These are phyloP conservation scores for Caiman crocodilus DNA, from an alignment of 2,797 vertebrate species.

Conservation along the genomic window DNA sequence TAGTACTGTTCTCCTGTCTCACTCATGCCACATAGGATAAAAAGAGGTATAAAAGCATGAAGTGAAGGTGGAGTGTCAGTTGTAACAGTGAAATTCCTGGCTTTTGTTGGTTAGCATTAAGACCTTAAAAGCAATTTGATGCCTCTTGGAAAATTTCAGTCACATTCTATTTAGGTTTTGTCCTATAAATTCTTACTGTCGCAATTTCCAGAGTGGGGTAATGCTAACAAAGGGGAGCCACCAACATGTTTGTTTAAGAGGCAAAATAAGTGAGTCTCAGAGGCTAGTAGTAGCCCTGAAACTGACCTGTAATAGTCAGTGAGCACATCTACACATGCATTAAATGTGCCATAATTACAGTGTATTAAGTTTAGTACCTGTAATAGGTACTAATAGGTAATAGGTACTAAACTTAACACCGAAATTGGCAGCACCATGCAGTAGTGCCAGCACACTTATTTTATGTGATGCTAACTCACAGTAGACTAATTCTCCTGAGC, in stretches of 20 bases:
- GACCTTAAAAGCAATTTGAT: neutral
- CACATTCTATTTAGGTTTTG: neutral
- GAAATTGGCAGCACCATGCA: too few relatives aligned
- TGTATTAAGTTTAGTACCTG: neutral
- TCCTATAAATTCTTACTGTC: neutral
- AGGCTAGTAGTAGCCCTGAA: too few relatives aligned
- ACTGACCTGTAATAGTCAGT: too few relatives aligned
- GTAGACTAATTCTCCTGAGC: too few relatives aligned
- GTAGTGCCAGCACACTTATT: too few relatives aligned
- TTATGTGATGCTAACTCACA: too few relatives aligned
- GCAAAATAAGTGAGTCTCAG: too few relatives aligned
- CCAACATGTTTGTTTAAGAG: neutral
- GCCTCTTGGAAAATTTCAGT: neutral
- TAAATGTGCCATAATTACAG: too few relatives aligned
- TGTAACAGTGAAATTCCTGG: neutral
- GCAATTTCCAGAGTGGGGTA: neutral
- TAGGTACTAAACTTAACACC: too few relatives aligned
- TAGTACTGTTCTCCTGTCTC: neutral
- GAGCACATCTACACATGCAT: too few relatives aligned
- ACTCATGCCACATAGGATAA: rapidly evolving
- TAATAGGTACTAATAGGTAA: too few relatives aligned
- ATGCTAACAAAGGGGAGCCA: neutral
- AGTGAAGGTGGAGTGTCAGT: neutral
- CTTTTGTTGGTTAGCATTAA: neutral
- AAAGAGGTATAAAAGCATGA: neutral